These are phyloP conservation scores for Campoletis raptor DNA, from an alignment of 2,888 invertebrate genomes.

Conservation along the genomic window DNA sequence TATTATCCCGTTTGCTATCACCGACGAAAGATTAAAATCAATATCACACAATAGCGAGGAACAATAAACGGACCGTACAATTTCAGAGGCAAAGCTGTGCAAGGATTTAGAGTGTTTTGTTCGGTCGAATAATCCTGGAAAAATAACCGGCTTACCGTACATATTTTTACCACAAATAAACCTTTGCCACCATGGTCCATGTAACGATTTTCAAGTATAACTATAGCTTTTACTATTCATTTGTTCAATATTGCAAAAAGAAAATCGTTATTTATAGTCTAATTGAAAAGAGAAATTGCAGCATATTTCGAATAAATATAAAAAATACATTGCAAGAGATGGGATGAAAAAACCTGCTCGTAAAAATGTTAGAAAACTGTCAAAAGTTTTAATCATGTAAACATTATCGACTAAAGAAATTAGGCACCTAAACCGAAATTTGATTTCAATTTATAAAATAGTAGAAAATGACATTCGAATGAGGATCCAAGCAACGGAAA, in stretches of 20 bases:
- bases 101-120: neutral
- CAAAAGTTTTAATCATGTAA: too few species aligned
- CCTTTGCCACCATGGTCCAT: neutral
- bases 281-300: neutral
- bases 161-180: slow-evolving; percentile 1
- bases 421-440: too few species aligned
- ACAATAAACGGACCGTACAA: neutral
- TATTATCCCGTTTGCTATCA: neutral
- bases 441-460: too few species aligned
- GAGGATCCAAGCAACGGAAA: too few species aligned
- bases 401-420: too few species aligned
- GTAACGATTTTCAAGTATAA: neutral
- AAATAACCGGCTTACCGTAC: slow-evolving; percentile 5
- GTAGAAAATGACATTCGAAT: too few species aligned
- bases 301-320: neutral
- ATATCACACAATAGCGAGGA: neutral
- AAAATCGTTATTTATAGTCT: neutral
- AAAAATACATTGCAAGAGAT: neutral
- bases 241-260: neutral
- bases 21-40: neutral
- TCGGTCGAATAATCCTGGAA: slow-evolving; percentile 3
- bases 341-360: too few species aligned
- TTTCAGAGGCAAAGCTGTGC: neutral
- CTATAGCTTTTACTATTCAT: neutral
- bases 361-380: too few species aligned